Conservation (phyloP, 2,113 vertebrate species). For the Felis chaus region DNA sequence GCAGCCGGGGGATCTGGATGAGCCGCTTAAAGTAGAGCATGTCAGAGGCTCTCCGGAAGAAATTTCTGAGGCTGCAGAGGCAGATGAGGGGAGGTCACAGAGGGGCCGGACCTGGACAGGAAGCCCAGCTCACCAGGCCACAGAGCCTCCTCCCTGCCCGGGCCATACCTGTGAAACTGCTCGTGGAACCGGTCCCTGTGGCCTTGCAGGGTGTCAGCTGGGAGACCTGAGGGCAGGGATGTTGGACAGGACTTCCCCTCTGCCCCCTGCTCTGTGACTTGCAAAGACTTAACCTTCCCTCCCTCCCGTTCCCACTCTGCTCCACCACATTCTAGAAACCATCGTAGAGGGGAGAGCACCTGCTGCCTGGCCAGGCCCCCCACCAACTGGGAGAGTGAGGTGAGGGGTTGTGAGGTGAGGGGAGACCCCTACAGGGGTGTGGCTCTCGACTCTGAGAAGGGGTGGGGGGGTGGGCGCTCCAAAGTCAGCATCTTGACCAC, state of each 20-base stretch:
- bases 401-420: not conserved
- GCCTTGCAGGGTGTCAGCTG: constrained; percentile 94
- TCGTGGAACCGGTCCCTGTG: constrained; percentile 97
- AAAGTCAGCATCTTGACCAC: rapidly evolving
- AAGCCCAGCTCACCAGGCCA: rapidly evolving
- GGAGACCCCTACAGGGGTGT: not conserved
- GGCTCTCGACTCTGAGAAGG: not conserved
- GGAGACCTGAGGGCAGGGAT: constrained; percentile 88
- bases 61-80: constrained; percentile 91
- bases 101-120: rapidly evolving
- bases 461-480: rapidly evolving
- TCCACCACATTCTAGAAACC: not conserved
- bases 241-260: not conserved
- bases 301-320: rapidly evolving
- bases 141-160: rapidly evolving
- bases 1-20: constrained; percentile 97
- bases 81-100: rapidly evolving
- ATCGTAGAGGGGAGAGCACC: rapidly evolving
- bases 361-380: not conserved
- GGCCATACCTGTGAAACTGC: constrained; percentile 94
- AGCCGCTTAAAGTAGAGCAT: constrained; percentile 98
- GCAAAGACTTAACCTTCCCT: rapidly evolving
- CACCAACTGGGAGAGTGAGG: no score
- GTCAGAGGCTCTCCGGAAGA: constrained; percentile 96
- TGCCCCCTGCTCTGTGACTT: rapidly evolving